phyloP scores from a whole-genome alignment of 2,113 vertebrate species.

The Rhadina sibilatrix region DNA sequence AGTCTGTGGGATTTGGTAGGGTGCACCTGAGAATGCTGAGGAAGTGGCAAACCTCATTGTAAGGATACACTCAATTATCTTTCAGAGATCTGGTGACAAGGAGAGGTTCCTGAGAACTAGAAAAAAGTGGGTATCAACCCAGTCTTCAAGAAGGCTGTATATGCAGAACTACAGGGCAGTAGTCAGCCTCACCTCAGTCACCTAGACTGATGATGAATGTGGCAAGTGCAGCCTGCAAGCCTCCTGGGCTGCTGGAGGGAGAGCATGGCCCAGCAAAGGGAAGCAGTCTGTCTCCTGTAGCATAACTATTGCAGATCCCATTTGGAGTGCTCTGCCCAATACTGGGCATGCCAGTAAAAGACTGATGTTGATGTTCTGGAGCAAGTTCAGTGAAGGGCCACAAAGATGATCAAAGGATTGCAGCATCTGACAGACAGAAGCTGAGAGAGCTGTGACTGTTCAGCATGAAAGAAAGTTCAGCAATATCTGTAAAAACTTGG shows the following conservation, averaged over 20 bases:
- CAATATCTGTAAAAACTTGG: neutral
- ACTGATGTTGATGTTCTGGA: neutral
- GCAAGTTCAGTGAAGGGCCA: neutral
- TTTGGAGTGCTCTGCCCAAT: neutral
- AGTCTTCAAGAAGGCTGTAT: neutral
- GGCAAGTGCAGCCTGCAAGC: neutral
- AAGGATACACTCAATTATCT: neutral
- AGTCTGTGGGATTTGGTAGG: neutral
- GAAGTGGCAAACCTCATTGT: neutral
- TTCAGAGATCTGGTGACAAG: neutral
- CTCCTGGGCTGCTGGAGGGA: neutral
- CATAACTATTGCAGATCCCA: neutral
- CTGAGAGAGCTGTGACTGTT: neutral
- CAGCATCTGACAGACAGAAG: neutral
- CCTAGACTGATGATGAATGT: neutral
- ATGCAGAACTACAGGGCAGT: neutral
- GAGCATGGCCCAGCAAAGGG: neutral
- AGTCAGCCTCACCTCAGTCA: neutral
- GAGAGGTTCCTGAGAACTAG: neutral
- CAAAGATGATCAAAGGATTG: neutral
- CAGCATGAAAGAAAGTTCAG: neutral
- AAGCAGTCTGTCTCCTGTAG: neutral
- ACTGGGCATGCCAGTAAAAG: neutral
- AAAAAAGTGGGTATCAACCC: neutral
- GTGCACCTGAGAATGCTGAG: neutral